Conservation (phyloP, 2,888 invertebrate genomes). For the Serrognathus titanus region DNA sequence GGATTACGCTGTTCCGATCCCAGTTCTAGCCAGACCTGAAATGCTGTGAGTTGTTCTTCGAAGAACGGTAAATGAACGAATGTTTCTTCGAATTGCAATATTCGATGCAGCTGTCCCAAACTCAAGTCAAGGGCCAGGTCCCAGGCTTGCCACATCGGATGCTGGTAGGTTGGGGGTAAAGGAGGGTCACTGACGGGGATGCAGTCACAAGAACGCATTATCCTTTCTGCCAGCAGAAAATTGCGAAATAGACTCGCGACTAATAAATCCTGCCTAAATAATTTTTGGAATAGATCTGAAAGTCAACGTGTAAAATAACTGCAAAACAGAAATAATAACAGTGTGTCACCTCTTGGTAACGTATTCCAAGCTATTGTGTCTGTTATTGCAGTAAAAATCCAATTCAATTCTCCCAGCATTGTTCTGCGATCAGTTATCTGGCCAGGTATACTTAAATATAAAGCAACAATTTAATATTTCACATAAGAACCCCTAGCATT, state of each 20-base stretch:
- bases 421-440: constrained; percentile 91
- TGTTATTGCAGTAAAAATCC: constrained; percentile 99
- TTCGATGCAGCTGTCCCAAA: constrained; percentile 81
- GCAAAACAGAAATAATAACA: too few species aligned
- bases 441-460: constrained; percentile 78
- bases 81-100: constrained; percentile 59
- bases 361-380: constrained; percentile 99
- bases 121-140: constrained; percentile 94
- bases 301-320: constrained; percentile 22
- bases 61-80: constrained; percentile 88
- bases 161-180: constrained; percentile 85
- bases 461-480: constrained; percentile 4
- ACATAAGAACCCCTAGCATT: neutral
- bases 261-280: constrained; percentile 95
- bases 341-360: constrained; percentile 69
- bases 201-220: constrained; percentile 95
- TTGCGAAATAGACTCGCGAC: constrained; percentile 98
- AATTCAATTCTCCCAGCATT: constrained; percentile 97
- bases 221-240: constrained; percentile 93
- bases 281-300: constrained; percentile 86
- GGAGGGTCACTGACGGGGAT: constrained; percentile 91
- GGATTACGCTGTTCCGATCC: constrained; percentile 73
- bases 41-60: constrained; percentile 95
- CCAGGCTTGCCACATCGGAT: constrained; percentile 97
- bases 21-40: constrained; percentile 89